These are phyloP conservation scores for Ceryle rudis DNA, from an alignment of 2,797 vertebrate species.

Conservation along the genomic window DNA sequence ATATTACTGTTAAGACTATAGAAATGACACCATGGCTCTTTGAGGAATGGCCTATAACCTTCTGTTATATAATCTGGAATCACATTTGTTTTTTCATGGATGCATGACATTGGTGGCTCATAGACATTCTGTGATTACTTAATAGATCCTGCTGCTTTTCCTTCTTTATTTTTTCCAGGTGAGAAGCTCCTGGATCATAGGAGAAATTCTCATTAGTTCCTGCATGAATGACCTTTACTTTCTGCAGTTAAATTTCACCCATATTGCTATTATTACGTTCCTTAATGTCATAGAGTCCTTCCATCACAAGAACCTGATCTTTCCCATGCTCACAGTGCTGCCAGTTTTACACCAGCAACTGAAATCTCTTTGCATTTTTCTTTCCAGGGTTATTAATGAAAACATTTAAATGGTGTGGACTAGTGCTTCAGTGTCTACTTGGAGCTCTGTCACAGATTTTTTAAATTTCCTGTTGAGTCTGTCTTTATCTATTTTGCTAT, in stretches of 20 bases:
- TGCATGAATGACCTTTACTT: conserved; percentile 50
- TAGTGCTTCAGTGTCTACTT: neutral
- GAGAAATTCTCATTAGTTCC: conserved; percentile 39
- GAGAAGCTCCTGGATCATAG: conserved; percentile 27
- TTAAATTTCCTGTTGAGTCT: neutral
- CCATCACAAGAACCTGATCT: neutral
- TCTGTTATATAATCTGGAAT: neutral
- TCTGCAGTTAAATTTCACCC: conserved; percentile 32
- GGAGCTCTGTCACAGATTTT: neutral
- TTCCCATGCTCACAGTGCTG: neutral
- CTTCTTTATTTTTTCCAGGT: conserved; percentile 47
- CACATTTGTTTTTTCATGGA: neutral
- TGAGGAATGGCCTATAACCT: neutral
- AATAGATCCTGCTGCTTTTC: conserved; percentile 36
- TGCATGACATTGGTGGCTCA: neutral
- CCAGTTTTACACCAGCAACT: neutral
- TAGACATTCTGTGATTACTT: neutral
- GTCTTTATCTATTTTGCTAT: neutral
- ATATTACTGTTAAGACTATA: neutral
- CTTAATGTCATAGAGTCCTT: neutral
- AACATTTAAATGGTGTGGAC: neutral
- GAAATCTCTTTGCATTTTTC: neutral
- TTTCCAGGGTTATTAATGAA: neutral
- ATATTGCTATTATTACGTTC: neutral
- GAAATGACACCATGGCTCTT: neutral